Conservation (phyloP, 2,888 invertebrate genomes). For the Yponomeuta plumbellus region DNA sequence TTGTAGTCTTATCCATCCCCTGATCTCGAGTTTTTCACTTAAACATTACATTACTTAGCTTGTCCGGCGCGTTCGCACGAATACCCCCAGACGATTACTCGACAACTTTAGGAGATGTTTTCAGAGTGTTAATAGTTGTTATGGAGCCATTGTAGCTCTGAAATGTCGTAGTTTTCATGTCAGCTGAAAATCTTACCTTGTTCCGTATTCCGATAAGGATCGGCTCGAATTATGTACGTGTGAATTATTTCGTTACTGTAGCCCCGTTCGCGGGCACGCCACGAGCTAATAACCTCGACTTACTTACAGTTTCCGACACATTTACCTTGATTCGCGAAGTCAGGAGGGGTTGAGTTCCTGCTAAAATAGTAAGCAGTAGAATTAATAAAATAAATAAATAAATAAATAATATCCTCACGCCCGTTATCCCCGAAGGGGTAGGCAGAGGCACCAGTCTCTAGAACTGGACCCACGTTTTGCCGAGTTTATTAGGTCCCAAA, state of each 20-base stretch:
- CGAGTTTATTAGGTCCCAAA: too few species aligned
- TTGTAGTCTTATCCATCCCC: neutral
- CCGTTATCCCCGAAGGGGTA: too few species aligned
- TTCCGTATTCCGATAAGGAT: neutral
- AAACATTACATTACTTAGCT: neutral
- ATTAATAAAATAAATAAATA: too few species aligned
- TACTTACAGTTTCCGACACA: neutral
- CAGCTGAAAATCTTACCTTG: neutral
- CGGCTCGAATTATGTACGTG: slow-evolving; percentile 1
- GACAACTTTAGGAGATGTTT: neutral
- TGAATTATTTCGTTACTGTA: neutral
- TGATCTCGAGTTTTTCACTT: neutral
- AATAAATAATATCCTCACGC: too few species aligned
- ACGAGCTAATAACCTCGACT: neutral
- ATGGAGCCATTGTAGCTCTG: neutral
- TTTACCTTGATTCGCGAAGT: too few species aligned
- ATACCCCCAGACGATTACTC: neutral
- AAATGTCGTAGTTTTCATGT: too few species aligned
- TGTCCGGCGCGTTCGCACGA: neutral
- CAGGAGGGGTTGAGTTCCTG: too few species aligned
- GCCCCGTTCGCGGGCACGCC: neutral
- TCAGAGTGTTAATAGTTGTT: neutral
- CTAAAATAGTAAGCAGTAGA: too few species aligned
- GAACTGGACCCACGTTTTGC: too few species aligned
- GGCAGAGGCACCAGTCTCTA: too few species aligned